These are phyloP conservation scores for Euura lappo DNA, from an alignment of 1,140 invertebrate genomes.

Conservation along the genomic window DNA sequence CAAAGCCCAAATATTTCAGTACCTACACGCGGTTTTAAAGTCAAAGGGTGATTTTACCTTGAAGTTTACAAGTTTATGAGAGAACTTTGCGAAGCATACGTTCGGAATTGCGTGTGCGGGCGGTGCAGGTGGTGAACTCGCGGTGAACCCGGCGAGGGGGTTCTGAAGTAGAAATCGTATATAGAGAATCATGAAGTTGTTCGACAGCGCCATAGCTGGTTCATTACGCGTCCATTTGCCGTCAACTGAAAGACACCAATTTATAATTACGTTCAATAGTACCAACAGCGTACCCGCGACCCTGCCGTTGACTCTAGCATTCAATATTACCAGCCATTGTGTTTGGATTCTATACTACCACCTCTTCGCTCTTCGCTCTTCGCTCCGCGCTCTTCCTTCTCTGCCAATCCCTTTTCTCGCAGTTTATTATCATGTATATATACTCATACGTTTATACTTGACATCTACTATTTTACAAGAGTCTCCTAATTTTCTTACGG, in stretches of 20 bases:
- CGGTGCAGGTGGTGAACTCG: background rate
- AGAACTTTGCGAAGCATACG: too few species aligned
- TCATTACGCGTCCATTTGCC: slow-evolving; percentile 46
- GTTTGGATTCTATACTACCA: slow-evolving; percentile 40
- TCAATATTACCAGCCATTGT: slow-evolving; percentile 51
- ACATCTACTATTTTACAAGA: background rate
- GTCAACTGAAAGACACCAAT: slow-evolving; percentile 49
- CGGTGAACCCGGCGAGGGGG: background rate
- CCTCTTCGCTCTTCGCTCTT: slow-evolving; percentile 14
- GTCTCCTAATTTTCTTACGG: background rate
- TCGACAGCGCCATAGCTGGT: slow-evolving; percentile 28
- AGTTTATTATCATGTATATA: background rate
- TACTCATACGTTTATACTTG: slow-evolving; percentile 7
- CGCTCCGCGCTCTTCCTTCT: slow-evolving; percentile 12
- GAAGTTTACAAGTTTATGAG: too few species aligned
- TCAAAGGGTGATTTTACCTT: too few species aligned
- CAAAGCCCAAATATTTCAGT: too few species aligned
- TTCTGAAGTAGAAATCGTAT: background rate
- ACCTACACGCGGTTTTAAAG: too few species aligned
- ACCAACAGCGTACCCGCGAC: slow-evolving; percentile 27
- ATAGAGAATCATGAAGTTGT: slow-evolving; percentile 27
- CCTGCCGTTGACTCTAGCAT: slow-evolving; percentile 34
- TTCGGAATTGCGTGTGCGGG: too few species aligned
- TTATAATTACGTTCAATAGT: slow-evolving; percentile 52
- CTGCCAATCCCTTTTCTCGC: slow-evolving; percentile 8